Evolutionary conservation across 2,888 invertebrate genomes (phyloP).

Genomic region (Epistrophe eligans): DNA sequence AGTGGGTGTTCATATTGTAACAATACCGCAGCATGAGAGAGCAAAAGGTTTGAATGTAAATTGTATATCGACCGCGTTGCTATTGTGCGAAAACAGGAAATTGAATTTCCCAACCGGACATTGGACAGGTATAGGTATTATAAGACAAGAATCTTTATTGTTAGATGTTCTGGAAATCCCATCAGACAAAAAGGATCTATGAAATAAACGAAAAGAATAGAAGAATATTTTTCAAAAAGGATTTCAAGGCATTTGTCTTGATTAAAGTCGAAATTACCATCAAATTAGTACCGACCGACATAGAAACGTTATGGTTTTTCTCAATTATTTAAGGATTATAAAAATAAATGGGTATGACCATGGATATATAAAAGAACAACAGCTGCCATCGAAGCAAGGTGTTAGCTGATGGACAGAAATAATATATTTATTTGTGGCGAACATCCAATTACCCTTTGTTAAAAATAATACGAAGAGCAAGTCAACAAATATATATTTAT

Average conservation of each 20-base stretch:
- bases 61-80: slow-evolving; percentile 13
- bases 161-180: slow-evolving; percentile 18
- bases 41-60: slow-evolving; percentile 42
- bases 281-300: slow-evolving; percentile 36
- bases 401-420: slow-evolving; percentile 8
- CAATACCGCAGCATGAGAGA: slow-evolving; percentile 24
- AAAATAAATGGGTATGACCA: not conserved
- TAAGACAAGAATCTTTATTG: slow-evolving; percentile 28
- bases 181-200: slow-evolving; percentile 17
- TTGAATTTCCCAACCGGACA: slow-evolving; percentile 59
- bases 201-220: not conserved
- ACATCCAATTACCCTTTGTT: slow-evolving; percentile 11
- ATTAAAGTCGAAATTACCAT: slow-evolving; percentile 60
- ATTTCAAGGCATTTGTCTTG: slow-evolving; percentile 47
- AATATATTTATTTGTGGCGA: slow-evolving; percentile 27
- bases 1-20: slow-evolving; percentile 33
- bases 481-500: not conserved
- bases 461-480: not conserved
- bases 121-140: slow-evolving; percentile 50
- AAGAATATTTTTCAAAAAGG: slow-evolving; percentile 50
- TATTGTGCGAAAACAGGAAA: slow-evolving; percentile 37
- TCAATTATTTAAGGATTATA: slow-evolving; percentile 35
- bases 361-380: slow-evolving; percentile 5
- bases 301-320: slow-evolving; percentile 36
- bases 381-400: not conserved